Conservation (phyloP, 2,113 vertebrate genomes). For the Colinus virginianus region DNA sequence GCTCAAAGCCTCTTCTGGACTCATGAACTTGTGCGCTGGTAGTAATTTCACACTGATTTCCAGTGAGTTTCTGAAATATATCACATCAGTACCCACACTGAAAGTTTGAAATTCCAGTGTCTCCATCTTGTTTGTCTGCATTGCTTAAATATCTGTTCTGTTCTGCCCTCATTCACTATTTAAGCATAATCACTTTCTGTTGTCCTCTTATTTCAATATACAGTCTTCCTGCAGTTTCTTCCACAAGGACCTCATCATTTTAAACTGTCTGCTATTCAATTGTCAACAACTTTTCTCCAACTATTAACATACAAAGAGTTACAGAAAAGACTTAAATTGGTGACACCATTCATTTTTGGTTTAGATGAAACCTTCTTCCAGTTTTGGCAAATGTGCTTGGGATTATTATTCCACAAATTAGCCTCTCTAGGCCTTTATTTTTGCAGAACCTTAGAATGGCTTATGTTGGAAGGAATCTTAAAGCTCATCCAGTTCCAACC, state of each 20-base stretch:
- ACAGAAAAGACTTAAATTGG: neutral
- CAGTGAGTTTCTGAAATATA: neutral
- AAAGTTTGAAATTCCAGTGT: neutral
- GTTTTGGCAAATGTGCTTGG: slow-evolving; percentile 12
- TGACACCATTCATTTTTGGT: neutral
- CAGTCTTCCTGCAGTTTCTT: neutral
- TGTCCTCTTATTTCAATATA: neutral
- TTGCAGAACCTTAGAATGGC: too few relatives aligned
- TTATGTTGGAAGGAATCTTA: too few relatives aligned
- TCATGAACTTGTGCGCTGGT: neutral
- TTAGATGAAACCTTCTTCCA: neutral
- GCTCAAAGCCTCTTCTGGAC: neutral
- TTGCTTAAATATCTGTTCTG: neutral
- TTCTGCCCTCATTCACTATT: neutral
- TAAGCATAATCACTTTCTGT: neutral
- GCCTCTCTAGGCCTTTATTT: neutral
- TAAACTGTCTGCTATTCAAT: neutral
- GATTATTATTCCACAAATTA: slow-evolving; percentile 20
- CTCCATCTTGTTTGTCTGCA: neutral
- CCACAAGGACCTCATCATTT: neutral
- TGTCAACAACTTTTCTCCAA: neutral
- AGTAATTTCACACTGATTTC: neutral
- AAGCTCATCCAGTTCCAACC: too few relatives aligned
- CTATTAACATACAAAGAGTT: slow-evolving; percentile 1
- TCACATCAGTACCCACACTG: neutral